These are phyloP conservation scores for Lapara coniferarum DNA, from an alignment of 2,888 invertebrate genomes.

Conservation along the genomic window DNA sequence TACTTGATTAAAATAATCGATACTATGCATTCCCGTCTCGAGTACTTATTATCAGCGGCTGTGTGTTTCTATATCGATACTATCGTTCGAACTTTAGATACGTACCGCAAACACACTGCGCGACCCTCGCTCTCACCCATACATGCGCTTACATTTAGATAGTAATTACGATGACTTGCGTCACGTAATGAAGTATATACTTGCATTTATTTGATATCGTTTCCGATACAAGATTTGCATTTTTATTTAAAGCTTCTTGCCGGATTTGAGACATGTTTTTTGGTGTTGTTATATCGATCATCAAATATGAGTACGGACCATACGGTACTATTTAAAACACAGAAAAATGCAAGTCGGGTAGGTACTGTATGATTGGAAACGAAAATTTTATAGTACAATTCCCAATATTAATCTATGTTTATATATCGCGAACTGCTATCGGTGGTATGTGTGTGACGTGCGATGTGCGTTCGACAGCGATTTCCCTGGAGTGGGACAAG, in stretches of 20 bases:
- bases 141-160: slow-evolving; percentile 9
- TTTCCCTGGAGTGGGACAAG: slow-evolving; percentile 84
- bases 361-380: no score
- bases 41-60: not conserved
- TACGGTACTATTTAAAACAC: no score
- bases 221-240: not conserved
- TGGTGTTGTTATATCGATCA: no score
- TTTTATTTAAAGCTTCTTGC: not conserved
- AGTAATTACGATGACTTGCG: not conserved
- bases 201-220: not conserved
- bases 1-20: no score
- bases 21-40: no score
- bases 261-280: not conserved
- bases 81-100: not conserved
- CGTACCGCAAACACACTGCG: not conserved
- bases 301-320: no score
- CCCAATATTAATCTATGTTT: no score
- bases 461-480: slow-evolving; percentile 59
- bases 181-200: not conserved
- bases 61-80: not conserved
- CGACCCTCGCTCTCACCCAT: not conserved
- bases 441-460: not conserved
- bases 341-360: no score
- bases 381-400: no score
- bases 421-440: not conserved